A percentile compares a stretch with the other conserved stretches of the same genome.
Evolutionary conservation across 1,140 invertebrate genomes (phyloP).

Genomic region (Eriocheir sinensis): DNA sequence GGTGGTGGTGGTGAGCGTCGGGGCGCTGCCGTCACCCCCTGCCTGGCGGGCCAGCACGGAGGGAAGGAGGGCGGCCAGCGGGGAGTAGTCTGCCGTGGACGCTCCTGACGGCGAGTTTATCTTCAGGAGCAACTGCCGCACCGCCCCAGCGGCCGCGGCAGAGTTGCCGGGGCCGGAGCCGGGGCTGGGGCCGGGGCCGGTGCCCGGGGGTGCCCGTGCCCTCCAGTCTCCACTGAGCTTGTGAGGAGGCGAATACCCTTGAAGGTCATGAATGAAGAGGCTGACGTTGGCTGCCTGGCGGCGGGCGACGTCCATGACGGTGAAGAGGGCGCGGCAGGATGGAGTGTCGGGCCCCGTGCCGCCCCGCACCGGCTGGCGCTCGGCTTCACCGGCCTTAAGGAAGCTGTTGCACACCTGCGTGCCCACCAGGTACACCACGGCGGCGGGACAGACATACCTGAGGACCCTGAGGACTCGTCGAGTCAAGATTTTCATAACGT

Average conservation of each 20-base stretch:
- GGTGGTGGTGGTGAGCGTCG: not conserved
- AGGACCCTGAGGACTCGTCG: too few relatives aligned
- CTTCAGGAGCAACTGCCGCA: not conserved
- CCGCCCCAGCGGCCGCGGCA: not conserved
- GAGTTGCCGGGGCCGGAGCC: too few relatives aligned
- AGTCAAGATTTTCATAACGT: too few relatives aligned
- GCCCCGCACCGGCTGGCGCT: not conserved
- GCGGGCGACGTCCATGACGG: not conserved
- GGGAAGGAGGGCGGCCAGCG: slow-evolving; percentile 19
- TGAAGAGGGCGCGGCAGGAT: slow-evolving; percentile 44
- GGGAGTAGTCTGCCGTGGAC: not conserved
- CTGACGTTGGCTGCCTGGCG: not conserved
- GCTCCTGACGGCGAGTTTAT: not conserved
- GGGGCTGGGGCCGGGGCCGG: too few relatives aligned
- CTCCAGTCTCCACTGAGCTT: slow-evolving; percentile 2
- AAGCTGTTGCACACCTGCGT: not conserved
- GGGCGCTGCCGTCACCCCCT: not conserved
- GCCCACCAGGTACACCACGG: not conserved
- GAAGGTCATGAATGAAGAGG: not conserved
- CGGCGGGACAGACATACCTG: not conserved
- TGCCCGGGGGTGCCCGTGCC: not conserved
- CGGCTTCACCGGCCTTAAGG: not conserved
- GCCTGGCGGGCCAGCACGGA: slow-evolving; percentile 24
- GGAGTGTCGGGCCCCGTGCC: too few relatives aligned
- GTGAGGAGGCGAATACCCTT: not conserved